Percentiles rank a stretch among this genome's conserved stretches.
These are phyloP conservation scores for Parnassius mnemosyne DNA, from an alignment of 2,888 invertebrate genomes.

Conservation along the genomic window DNA sequence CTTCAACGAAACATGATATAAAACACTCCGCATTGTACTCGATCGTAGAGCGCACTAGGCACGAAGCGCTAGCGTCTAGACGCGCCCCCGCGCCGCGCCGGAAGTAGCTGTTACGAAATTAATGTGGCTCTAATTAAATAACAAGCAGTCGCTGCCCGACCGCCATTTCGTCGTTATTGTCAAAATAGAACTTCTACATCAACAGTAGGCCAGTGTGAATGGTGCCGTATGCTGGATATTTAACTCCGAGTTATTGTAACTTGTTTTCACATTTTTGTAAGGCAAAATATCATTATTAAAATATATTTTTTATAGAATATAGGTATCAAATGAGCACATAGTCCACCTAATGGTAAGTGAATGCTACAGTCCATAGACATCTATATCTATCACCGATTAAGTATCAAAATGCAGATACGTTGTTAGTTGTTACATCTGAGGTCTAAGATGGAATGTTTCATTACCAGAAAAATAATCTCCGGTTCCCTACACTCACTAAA, in stretches of 20 bases:
- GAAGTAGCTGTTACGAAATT: constrained; percentile 71
- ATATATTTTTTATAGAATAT: too few relatives aligned
- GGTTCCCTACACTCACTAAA: too few relatives aligned
- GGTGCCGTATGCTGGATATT: constrained; percentile 14
- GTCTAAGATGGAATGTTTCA: too few relatives aligned
- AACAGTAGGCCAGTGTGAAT: constrained; percentile 41
- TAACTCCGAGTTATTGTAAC: background rate
- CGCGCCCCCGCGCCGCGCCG: constrained; percentile 37
- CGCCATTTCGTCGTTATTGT: constrained; percentile 54
- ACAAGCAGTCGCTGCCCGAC: constrained; percentile 61
- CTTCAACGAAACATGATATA: constrained; percentile 13
- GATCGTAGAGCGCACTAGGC: constrained; percentile 2
- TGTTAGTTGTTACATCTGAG: too few relatives aligned
- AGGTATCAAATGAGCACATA: too few relatives aligned
- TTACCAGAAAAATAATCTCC: too few relatives aligned
- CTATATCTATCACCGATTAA: too few relatives aligned
- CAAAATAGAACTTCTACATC: constrained; percentile 62
- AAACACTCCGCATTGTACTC: constrained; percentile 8
- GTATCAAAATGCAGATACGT: too few relatives aligned
- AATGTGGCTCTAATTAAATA: constrained; percentile 74
- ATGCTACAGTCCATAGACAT: too few relatives aligned
- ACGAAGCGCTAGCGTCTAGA: constrained; percentile 29
- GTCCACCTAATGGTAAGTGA: too few relatives aligned
- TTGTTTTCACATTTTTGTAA: too few relatives aligned
- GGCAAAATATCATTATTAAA: too few relatives aligned